Percentiles rank a stretch among this genome's conserved stretches.
Evolutionary conservation across 2,113 vertebrate species (phyloP).

Genomic region (Micromys minutus): DNA sequence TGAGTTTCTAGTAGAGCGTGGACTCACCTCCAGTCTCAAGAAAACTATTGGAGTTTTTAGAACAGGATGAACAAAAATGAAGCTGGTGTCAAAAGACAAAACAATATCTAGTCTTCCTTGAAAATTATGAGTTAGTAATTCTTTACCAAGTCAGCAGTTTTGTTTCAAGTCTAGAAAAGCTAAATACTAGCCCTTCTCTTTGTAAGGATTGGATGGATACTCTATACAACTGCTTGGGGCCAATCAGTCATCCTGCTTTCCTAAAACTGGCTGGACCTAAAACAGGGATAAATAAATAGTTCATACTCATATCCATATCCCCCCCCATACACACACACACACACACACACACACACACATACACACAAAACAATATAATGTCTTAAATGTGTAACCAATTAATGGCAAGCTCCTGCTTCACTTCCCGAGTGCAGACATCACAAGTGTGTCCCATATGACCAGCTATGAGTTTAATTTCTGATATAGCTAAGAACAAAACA

Average conservation of each 20-base stretch:
- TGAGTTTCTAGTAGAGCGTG: constrained; percentile 40
- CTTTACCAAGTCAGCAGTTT: background rate
- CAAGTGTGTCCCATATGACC: background rate
- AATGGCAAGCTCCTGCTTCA: background rate
- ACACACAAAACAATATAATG: background rate
- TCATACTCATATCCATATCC: background rate
- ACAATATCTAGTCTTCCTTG: constrained; percentile 89
- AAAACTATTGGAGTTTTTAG: constrained; percentile 52
- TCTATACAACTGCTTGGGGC: background rate
- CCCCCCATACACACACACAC: background rate
- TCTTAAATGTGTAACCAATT: background rate
- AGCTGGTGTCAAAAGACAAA: constrained; percentile 93
- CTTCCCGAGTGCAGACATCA: background rate
- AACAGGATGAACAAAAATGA: constrained; percentile 92
- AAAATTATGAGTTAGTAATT: background rate
- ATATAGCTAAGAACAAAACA: background rate
- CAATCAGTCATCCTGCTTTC: background rate
- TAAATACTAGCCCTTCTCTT: constrained; percentile 4
- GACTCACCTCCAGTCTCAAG: constrained; percentile 25
- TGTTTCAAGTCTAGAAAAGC: constrained; percentile 10
- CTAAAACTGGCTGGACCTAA: background rate
- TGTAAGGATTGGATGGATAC: background rate
- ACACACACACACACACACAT: background rate
- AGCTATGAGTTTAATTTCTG: background rate
- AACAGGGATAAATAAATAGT: background rate